Evolutionary conservation across 2,113 vertebrate genomes (phyloP).

Genomic region (Hydrochoerus hydrochaeris): DNA sequence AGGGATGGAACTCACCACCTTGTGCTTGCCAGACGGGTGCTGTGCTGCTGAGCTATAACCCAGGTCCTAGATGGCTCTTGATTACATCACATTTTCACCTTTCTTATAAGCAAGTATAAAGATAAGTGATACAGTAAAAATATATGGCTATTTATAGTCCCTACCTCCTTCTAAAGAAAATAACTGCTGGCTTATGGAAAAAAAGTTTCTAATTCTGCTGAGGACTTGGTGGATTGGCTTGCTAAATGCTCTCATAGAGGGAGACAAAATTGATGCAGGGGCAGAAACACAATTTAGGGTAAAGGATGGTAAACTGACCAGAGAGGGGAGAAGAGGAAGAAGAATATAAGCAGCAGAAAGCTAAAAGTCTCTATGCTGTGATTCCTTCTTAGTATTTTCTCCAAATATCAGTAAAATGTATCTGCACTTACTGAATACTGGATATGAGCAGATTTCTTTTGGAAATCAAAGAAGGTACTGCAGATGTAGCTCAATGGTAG

Average conservation of each 20-base stretch:
- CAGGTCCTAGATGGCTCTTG: background rate
- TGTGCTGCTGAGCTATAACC: too few relatives aligned
- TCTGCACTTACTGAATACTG: background rate
- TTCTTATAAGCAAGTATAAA: slow-evolving; percentile 34
- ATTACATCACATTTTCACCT: slow-evolving; percentile 43
- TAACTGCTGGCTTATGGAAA: background rate
- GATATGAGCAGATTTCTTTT: slow-evolving; percentile 8
- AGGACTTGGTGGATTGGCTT: slow-evolving; percentile 26
- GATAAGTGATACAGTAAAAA: slow-evolving; percentile 40
- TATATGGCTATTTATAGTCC: slow-evolving; percentile 46
- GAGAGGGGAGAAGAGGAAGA: background rate
- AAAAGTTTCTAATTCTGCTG: slow-evolving; percentile 36
- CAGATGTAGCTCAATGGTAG: background rate
- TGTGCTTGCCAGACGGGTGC: too few relatives aligned
- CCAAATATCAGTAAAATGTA: background rate
- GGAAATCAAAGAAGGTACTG: background rate
- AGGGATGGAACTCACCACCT: too few relatives aligned
- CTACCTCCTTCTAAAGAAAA: slow-evolving; percentile 49
- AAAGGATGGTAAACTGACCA: background rate
- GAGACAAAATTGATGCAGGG: slow-evolving; percentile 13
- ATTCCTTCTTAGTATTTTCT: background rate
- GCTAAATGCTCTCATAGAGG: slow-evolving; percentile 24
- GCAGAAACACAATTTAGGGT: background rate
- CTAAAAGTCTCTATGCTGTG: background rate
- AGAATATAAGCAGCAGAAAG: background rate